Percentiles rank a stretch among this genome's conserved stretches.
phyloP scores from a whole-genome alignment of 2,797 vertebrate species.

The Alectoris magna region DNA sequence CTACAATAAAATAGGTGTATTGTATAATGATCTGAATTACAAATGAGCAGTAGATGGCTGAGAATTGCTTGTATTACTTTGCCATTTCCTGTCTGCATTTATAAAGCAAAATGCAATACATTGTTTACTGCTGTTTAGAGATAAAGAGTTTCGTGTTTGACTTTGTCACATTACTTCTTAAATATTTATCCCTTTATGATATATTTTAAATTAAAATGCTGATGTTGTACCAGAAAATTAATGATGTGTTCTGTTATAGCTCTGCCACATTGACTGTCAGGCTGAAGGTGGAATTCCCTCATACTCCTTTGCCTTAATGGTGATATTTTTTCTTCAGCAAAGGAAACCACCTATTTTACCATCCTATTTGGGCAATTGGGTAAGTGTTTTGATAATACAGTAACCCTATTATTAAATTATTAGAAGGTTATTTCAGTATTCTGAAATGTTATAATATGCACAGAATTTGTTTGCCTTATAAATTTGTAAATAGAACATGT shows the following conservation, averaged over 20 bases:
- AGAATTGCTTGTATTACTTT: background rate
- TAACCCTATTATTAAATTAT: background rate
- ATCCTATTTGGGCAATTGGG: slow-evolving; percentile 93
- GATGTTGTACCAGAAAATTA: background rate
- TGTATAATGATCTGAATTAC: background rate
- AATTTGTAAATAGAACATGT: background rate
- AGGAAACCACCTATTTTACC: slow-evolving; percentile 91
- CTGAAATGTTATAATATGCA: background rate
- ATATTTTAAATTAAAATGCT: background rate
- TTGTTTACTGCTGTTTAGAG: background rate
- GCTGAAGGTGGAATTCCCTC: slow-evolving; percentile 97
- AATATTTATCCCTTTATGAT: background rate
- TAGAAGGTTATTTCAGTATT: background rate
- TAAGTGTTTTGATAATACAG: slow-evolving; percentile 69
- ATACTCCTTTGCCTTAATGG: slow-evolving; percentile 97
- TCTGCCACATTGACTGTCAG: slow-evolving; percentile 97
- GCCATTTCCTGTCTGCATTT: background rate
- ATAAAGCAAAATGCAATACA: background rate
- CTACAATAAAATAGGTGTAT: background rate
- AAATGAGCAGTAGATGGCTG: background rate
- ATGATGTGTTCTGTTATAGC: slow-evolving; percentile 76
- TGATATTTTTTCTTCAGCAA: slow-evolving; percentile 98
- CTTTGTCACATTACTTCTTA: background rate
- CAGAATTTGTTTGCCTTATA: background rate
- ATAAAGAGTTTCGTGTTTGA: background rate